These are phyloP conservation scores for Melanotus villosus DNA, from an alignment of 2,888 invertebrate species.

Conservation along the genomic window DNA sequence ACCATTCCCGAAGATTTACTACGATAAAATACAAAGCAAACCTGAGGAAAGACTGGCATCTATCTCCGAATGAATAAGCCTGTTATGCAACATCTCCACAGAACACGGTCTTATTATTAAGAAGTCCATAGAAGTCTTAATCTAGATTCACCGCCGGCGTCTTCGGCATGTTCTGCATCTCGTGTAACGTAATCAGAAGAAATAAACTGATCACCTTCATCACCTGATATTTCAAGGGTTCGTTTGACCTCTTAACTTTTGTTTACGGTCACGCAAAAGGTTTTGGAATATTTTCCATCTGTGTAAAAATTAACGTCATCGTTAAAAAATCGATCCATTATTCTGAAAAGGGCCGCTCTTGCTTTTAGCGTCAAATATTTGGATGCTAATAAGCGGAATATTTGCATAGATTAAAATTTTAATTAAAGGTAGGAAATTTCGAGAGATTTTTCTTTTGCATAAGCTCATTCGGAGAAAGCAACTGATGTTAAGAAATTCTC, in stretches of 20 bases:
- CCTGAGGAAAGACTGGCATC: conserved; percentile 33
- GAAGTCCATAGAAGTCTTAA: conserved; percentile 21
- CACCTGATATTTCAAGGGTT: neutral
- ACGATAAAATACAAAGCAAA: conserved; percentile 39
- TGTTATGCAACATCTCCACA: conserved; percentile 22
- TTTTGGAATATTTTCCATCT: conserved; percentile 1
- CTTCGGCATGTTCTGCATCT: neutral
- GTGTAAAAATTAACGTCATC: conserved; percentile 8
- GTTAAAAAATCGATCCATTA: neutral
- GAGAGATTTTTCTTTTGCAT: conserved; percentile 5
- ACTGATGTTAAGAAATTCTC: conserved; percentile 6
- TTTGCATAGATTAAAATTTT: conserved; percentile 38
- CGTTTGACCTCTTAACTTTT: conserved; percentile 1
- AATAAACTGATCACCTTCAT: neutral
- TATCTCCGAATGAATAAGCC: conserved; percentile 33
- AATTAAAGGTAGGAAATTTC: conserved; percentile 31
- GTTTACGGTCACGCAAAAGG: conserved; percentile 1
- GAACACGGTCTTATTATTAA: conserved; percentile 29
- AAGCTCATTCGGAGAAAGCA: conserved; percentile 6
- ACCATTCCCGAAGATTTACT: conserved; percentile 32
- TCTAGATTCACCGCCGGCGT: neutral
- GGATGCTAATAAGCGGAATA: conserved; percentile 34
- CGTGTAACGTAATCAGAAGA: neutral
- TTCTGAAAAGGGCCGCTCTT: neutral
- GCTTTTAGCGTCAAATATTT: conserved; percentile 31